A percentile compares a stretch with the other conserved stretches of the same genome.
Evolutionary conservation across 2,888 invertebrate species (phyloP).

Genomic region (Epistrophe grossulariae): DNA sequence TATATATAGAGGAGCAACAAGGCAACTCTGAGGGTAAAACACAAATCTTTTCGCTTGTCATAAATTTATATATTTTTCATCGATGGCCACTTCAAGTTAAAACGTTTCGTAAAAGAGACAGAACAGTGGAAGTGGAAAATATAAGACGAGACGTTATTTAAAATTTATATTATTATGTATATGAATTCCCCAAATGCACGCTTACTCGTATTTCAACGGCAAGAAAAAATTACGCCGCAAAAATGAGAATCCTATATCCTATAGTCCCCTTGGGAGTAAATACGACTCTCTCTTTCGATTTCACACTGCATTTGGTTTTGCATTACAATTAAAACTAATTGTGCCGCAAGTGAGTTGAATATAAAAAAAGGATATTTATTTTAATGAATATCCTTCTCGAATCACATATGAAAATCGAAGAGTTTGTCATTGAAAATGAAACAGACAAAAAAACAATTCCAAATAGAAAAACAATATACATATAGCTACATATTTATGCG

Average conservation of each 20-base stretch:
- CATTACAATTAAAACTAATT: slow-evolving; percentile 61
- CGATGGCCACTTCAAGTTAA: background rate
- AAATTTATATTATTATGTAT: background rate
- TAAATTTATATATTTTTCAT: background rate
- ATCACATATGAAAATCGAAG: slow-evolving; percentile 3
- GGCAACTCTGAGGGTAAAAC: too few relatives aligned
- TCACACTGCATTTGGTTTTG: slow-evolving; percentile 49
- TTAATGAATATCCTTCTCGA: slow-evolving; percentile 35
- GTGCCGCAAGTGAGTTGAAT: slow-evolving; percentile 18
- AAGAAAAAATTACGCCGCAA: background rate
- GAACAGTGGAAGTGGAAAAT: background rate
- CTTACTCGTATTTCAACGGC: background rate
- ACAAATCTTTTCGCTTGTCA: too few relatives aligned
- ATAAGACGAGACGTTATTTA: background rate
- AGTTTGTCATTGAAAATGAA: slow-evolving; percentile 19
- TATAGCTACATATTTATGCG: background rate
- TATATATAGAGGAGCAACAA: too few relatives aligned
- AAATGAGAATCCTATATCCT: background rate
- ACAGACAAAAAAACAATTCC: background rate
- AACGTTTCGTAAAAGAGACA: background rate
- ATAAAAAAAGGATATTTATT: slow-evolving; percentile 25
- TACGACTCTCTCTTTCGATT: slow-evolving; percentile 27
- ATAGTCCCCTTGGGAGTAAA: slow-evolving; percentile 12
- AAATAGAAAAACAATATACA: slow-evolving; percentile 1
- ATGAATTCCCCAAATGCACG: background rate